Evolutionary conservation across 1,140 invertebrate genomes (phyloP), one percentile per base, ranked within the genome.

Genomic region (Ceratina japonica): DNA sequence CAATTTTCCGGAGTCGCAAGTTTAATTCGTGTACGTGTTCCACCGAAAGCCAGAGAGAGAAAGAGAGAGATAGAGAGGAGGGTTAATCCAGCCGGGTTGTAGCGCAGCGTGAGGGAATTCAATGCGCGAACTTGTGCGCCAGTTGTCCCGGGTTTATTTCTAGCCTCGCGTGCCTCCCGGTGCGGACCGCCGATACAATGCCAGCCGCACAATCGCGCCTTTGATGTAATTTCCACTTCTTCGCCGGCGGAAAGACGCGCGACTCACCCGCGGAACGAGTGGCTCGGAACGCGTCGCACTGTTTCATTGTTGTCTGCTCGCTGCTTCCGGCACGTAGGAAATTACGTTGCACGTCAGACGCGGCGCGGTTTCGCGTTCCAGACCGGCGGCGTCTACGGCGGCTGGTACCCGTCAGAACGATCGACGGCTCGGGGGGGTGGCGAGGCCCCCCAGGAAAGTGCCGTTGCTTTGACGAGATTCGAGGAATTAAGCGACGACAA

Each of bases 311-410:
- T 83, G 79, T 65, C 74, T 63, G 66, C 59, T 56, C 62, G 70
- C 79, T 68, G 79, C 71, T 85, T 85, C 83, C 82, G 83, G 79
- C 82, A 84, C 79, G 82, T 79, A 85, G 84, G 84, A 85, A 85
- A 85, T 85, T 85, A 85, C 83, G 79, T 85, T 78, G 83, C 83
- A 81, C 83, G 78, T 84, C 80, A 81, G 82, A 78, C 37, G 37
- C 18, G 13, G 61, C 71, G 79, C 71, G 84, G 79, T 84, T 84
- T 84, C 84, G 58, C 56, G 70, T 66, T 75, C 18, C 52, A 54
- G 2, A 3, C 13, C 2, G 79, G 70, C 59, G 73, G 70, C n/a
- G n/a, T n/a, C n/a, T n/a, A n/a, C 65, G 59, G 63, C 64, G 64
- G 44, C 44, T 62, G 82, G 73, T 79, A 70, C 61, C 52, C 59